These are phyloP conservation scores for Conops quadrifasciatus DNA, from an alignment of 2,888 invertebrate species.

Conservation along the genomic window DNA sequence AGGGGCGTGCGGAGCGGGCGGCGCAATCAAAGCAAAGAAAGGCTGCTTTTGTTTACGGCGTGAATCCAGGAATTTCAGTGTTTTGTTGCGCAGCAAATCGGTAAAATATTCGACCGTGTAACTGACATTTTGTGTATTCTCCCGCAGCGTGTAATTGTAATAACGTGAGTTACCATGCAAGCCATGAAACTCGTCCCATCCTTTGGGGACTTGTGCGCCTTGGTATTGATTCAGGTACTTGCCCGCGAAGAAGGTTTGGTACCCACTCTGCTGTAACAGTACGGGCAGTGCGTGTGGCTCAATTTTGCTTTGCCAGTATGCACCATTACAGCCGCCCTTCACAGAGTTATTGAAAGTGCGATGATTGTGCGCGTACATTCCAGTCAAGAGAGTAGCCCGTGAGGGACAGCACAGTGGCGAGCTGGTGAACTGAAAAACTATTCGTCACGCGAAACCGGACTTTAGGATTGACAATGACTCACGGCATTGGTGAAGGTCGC, in stretches of 20 bases:
- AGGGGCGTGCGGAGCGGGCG: conserved; percentile 89
- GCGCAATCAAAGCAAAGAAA: conserved; percentile 86
- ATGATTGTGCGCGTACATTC: conserved; percentile 86
- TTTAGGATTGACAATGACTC: conserved; percentile 60
- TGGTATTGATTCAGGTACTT: conserved; percentile 90
- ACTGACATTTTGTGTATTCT: conserved; percentile 77
- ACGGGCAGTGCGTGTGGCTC: conserved; percentile 77
- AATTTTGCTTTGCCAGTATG: conserved; percentile 71
- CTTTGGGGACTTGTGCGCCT: conserved; percentile 75
- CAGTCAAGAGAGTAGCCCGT: conserved; percentile 85
- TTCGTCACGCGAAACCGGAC: neutral
- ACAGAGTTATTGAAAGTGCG: conserved; percentile 80
- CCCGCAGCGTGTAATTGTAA: conserved; percentile 86
- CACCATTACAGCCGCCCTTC: conserved; percentile 79
- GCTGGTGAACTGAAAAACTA: conserved; percentile 79
- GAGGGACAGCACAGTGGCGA: conserved; percentile 92
- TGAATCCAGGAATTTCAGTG: conserved; percentile 48
- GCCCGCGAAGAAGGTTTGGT: conserved; percentile 89
- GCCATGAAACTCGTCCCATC: conserved; percentile 89
- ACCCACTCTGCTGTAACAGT: conserved; percentile 73
- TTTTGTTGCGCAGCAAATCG: conserved; percentile 73
- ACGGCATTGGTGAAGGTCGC: conserved; percentile 79
- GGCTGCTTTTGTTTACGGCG: conserved; percentile 43
- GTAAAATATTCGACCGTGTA: conserved; percentile 81
- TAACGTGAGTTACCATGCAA: conserved; percentile 92